phyloP scores from a whole-genome alignment of 2,888 invertebrate species.

The Oscheius sp. region DNA sequence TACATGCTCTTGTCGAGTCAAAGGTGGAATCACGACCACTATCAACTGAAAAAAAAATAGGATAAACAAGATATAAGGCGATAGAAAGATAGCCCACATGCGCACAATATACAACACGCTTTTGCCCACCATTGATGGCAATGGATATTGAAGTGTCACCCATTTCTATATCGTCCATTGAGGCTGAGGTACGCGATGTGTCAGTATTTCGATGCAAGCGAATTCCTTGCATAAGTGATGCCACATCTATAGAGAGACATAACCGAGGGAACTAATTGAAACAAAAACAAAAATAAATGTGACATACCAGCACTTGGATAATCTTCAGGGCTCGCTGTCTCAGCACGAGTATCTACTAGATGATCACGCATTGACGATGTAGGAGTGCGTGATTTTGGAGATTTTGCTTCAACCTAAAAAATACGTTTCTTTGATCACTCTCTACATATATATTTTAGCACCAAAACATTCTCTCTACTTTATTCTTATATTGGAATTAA shows the following conservation, averaged over 20 bases:
- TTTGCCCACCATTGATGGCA: slow-evolving; percentile 25
- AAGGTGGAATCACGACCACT: slow-evolving; percentile 28
- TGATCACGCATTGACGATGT: slow-evolving; percentile 7
- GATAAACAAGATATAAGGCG: not conserved
- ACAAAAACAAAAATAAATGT: not conserved
- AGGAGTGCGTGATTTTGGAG: slow-evolving; percentile 23
- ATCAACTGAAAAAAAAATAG: slow-evolving; percentile 7
- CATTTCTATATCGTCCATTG: slow-evolving; percentile 15
- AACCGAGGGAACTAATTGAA: not conserved
- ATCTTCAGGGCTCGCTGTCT: slow-evolving; percentile 30
- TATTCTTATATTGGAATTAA: too few species aligned
- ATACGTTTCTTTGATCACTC: too few species aligned
- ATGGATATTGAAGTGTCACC: slow-evolving; percentile 7
- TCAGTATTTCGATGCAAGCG: slow-evolving; percentile 43
- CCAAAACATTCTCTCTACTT: too few species aligned
- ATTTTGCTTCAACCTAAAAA: slow-evolving; percentile 43
- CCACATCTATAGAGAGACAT: slow-evolving; percentile 42
- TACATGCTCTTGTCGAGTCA: slow-evolving; percentile 1
- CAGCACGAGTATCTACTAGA: slow-evolving; percentile 15
- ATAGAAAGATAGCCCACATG: not conserved
- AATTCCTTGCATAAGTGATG: slow-evolving; percentile 59
- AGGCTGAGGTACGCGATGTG: slow-evolving; percentile 10
- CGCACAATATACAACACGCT: not conserved
- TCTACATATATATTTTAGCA: too few species aligned
- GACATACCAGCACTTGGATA: slow-evolving; percentile 38